Percentiles rank a stretch among this genome's conserved stretches.
These are phyloP conservation scores for Sicus ferrugineus DNA, from an alignment of 2,888 invertebrate species.

Conservation along the genomic window DNA sequence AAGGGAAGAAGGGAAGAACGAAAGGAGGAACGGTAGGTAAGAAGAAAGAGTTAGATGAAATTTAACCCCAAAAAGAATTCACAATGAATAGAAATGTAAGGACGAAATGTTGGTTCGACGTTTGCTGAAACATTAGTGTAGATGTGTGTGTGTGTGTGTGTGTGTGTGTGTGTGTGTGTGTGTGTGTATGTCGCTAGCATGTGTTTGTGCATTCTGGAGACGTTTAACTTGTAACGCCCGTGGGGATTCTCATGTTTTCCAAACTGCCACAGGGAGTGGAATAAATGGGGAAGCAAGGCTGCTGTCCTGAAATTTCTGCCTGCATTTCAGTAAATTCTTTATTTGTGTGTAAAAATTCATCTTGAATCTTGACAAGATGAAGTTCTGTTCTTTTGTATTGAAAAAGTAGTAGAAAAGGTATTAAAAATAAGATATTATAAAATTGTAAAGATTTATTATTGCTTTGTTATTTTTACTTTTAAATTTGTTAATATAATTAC, in stretches of 20 bases:
- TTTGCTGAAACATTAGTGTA: background rate
- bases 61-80: background rate
- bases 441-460: no score
- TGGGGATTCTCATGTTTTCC: background rate
- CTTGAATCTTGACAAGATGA: no score
- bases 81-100: slow-evolving; percentile 9
- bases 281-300: no score
- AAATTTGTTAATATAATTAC: no score
- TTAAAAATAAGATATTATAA: no score
- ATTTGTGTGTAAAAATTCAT: no score
- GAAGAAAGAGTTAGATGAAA: background rate
- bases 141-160: background rate
- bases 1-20: background rate
- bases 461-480: no score
- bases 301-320: no score
- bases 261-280: background rate
- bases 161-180: background rate
- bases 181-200: no score
- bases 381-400: no score
- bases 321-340: no score
- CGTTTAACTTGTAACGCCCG: background rate
- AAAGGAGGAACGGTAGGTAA: background rate
- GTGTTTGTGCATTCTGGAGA: slow-evolving; percentile 2
- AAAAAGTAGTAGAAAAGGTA: no score
- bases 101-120: background rate